phyloP scores from a whole-genome alignment of 2,113 vertebrate genomes.

The Passerina amoena region DNA sequence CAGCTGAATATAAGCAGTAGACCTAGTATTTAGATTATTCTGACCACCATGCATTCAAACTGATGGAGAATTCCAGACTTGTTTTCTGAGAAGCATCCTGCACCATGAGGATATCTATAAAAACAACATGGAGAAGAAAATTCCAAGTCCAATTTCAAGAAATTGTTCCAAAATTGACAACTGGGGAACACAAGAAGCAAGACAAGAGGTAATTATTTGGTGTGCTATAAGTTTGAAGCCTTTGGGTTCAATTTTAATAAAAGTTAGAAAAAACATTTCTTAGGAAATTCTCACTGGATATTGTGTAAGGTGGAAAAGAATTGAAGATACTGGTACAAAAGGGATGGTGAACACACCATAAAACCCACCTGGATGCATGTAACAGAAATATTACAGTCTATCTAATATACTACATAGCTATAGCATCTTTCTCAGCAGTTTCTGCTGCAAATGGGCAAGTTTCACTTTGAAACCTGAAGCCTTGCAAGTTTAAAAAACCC shows the following conservation, averaged over 20 bases:
- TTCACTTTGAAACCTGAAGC: not conserved
- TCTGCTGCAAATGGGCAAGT: not conserved
- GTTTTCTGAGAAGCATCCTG: not conserved
- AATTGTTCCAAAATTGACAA: not conserved
- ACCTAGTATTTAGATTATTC: not conserved
- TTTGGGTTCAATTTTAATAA: not conserved
- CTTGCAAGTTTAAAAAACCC: not conserved
- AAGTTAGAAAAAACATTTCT: not conserved
- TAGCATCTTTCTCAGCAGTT: not conserved
- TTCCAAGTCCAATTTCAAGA: not conserved
- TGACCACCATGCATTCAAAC: not conserved
- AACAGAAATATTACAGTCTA: not conserved
- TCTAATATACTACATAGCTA: not conserved
- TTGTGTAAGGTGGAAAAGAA: not conserved
- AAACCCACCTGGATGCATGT: fast-evolving
- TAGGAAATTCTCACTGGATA: not conserved
- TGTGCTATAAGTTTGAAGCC: not conserved
- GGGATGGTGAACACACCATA: not conserved
- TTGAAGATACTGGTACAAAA: not conserved
- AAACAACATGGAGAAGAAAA: not conserved
- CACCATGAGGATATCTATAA: not conserved
- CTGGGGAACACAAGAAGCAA: not conserved
- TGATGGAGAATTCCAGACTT: not conserved
- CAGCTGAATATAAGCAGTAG: not conserved
- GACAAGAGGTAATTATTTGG: not conserved